phyloP scores from a whole-genome alignment of 1,140 invertebrate species.

The Caenorhabditis inopinata region DNA sequence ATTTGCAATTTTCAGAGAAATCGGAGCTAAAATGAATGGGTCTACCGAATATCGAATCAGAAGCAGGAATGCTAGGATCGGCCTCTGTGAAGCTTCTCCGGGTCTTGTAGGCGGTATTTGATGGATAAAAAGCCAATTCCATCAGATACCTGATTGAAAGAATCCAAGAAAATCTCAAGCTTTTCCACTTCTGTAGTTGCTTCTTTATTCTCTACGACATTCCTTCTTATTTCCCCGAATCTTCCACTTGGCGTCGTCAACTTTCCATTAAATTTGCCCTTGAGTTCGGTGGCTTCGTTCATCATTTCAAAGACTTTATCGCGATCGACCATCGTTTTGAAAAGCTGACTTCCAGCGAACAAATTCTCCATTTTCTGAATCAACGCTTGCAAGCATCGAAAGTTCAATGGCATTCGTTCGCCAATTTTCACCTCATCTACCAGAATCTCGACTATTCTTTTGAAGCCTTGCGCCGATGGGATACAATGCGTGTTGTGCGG shows the following conservation, averaged over 20 bases:
- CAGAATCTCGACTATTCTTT: neutral
- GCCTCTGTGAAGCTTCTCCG: no score
- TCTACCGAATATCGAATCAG: no score
- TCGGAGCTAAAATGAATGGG: no score
- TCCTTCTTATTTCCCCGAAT: neutral
- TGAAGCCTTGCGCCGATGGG: neutral
- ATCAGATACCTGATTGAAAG: no score
- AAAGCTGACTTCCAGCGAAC: neutral
- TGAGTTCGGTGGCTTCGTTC: slow-evolving; percentile 28
- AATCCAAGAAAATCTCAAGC: no score
- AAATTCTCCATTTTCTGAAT: neutral
- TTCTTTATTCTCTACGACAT: no score
- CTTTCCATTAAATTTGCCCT: neutral
- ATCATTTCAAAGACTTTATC: neutral
- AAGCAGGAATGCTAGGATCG: no score
- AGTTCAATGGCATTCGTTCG: neutral
- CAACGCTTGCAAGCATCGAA: neutral
- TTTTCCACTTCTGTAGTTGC: no score
- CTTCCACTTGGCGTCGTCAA: neutral
- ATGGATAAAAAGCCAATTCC: no score
- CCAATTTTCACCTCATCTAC: neutral
- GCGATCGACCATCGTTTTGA: neutral
- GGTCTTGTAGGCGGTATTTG: no score
- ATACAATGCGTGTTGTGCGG: slow-evolving; percentile 14
- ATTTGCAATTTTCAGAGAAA: no score